Base-by-base conservation (phyloP, 2,113 vertebrate genomes). In the Bufo bufo region DNA sequence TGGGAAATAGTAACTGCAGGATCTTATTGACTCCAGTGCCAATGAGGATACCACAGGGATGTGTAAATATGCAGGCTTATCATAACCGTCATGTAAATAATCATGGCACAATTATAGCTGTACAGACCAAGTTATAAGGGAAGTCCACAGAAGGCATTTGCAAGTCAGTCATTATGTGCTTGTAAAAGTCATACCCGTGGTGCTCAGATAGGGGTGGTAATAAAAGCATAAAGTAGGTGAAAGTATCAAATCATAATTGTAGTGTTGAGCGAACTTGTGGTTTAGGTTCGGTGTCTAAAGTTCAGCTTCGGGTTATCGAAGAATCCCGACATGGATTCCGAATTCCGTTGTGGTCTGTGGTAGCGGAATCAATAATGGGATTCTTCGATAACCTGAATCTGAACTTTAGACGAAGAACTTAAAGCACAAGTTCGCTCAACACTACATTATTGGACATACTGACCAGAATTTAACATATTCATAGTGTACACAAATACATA, bases 1-100 rank as follows among this genome's bases (percentile, higher is more conserved):
- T 74, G n/a, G 71, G 84, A 72, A 77, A 85, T 77, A 61, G 17
- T 19, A 85, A 85, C 71, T 49, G 69, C 71, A 47, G 71, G 83
- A 56, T 77, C 71, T 49, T 85, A 85, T 47, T 77, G 71, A 61
- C 71, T 85, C 56, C 84, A 47, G 50, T 6, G 84, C 84, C 16
- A 74, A 58, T 72, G 45, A 74, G 56, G 45, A 49, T 33, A 85
- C 84, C 52, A 47, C 17, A 6, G 84, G 82, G 82, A 74, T 3
- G 11, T 61, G 77, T 77, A 85, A 85, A 59, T 77, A 85, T 49
- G 49, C 43, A 14, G 71, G 56, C 71, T 77, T n/a, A 77, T 77
- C 84, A 59, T 85, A 74, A 43, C 74, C 33, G n/a, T 47, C 69
- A 45, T 85, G 84, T 59, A 85, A 85, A 63, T 85, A 85, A 77